phyloP scores from a whole-genome alignment of 2,888 invertebrate species.

The Norana najaformis region DNA sequence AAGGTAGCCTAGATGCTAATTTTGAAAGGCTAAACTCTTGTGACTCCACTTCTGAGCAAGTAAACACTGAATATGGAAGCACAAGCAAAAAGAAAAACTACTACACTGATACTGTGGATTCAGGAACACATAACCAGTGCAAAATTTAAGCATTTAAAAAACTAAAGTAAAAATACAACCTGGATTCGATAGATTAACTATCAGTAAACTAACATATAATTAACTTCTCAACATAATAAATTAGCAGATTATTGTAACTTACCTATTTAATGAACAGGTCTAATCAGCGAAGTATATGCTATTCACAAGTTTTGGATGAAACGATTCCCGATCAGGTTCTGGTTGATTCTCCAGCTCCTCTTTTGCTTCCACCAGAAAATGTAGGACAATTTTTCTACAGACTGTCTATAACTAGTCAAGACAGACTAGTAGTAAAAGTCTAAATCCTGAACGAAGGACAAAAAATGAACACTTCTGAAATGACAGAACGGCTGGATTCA shows the following conservation, averaged over 20 bases:
- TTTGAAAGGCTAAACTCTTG: not conserved
- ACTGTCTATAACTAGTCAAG: conserved; percentile 13
- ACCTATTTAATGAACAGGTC: not conserved
- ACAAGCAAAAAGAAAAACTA: not conserved
- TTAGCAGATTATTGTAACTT: conserved; percentile 5
- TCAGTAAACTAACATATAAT: not conserved
- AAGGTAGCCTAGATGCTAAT: not conserved
- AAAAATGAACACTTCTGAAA: not conserved
- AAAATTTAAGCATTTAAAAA: not conserved
- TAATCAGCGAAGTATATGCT: conserved; percentile 13
- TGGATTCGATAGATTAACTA: not conserved
- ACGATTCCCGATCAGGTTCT: not conserved
- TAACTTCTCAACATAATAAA: not conserved
- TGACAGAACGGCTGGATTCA: not conserved
- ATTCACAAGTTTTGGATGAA: not conserved
- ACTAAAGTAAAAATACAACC: not conserved
- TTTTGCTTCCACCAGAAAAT: not conserved
- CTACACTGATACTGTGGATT: not conserved
- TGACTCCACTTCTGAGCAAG: not conserved
- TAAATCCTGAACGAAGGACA: conserved; percentile 13
- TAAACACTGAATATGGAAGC: not conserved
- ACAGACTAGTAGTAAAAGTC: conserved; percentile 13
- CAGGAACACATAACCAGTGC: not conserved
- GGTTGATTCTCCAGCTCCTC: not conserved
- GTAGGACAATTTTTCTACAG: not conserved